Evolutionary conservation across 2,888 invertebrate species (phyloP).

Genomic region (Limnephilus auricula): DNA sequence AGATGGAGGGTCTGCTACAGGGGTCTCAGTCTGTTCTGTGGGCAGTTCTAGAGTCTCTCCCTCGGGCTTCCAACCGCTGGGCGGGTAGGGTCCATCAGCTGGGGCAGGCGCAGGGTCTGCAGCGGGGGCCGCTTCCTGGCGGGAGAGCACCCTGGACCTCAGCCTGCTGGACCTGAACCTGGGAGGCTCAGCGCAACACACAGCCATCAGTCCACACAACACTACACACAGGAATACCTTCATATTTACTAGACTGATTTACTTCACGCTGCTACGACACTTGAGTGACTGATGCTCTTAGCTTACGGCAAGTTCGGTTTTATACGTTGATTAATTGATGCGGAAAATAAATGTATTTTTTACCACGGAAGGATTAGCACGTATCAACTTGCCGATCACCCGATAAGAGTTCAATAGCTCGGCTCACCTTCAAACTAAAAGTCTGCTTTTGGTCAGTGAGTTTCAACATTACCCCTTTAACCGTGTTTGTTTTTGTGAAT

Average conservation of each 20-base stretch:
- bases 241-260: constrained; percentile 47
- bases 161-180: constrained; percentile 41
- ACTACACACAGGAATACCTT: constrained; percentile 54
- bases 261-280: neutral
- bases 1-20: constrained; percentile 20
- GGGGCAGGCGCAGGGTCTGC: constrained; percentile 35
- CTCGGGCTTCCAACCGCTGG: constrained; percentile 75
- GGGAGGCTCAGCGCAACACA: constrained; percentile 55
- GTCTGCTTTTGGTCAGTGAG: neutral
- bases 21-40: constrained; percentile 8
- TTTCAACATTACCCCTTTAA: neutral
- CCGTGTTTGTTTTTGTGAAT: neutral
- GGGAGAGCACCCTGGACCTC: constrained; percentile 37
- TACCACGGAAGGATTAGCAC: too few relatives aligned
- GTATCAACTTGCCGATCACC: neutral
- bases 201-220: constrained; percentile 41
- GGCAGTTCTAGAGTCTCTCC: constrained; percentile 73
- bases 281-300: constrained; percentile 48
- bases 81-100: constrained; percentile 53
- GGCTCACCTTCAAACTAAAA: neutral
- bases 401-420: constrained; percentile 39
- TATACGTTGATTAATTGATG: constrained; percentile 20
- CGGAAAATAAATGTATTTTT: neutral
- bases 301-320: neutral
- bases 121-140: constrained; percentile 42